These are phyloP conservation scores for Oenanthe melanoleuca DNA, from an alignment of 2,113 vertebrate species.

Conservation along the genomic window DNA sequence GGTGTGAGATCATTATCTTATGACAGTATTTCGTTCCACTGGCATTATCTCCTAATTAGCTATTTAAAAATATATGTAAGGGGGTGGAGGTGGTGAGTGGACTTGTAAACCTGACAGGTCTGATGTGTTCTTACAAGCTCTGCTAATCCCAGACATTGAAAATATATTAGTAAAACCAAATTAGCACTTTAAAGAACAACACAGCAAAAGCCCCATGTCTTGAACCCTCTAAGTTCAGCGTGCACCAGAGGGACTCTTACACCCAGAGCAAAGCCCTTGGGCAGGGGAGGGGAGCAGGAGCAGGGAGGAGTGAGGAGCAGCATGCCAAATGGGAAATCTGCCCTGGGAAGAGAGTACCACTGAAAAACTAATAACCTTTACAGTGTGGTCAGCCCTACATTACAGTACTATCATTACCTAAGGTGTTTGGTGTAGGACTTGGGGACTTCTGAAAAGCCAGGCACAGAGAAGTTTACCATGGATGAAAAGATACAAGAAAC, in stretches of 20 bases:
- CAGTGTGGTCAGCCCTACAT: not conserved
- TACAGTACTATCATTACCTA: not conserved
- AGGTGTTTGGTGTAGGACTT: not conserved
- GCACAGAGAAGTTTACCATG: not conserved
- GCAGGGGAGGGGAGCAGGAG: not conserved
- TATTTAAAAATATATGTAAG: conserved; percentile 57
- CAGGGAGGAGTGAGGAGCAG: not conserved
- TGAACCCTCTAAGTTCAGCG: not conserved
- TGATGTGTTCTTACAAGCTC: conserved; percentile 36
- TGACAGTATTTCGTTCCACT: conserved; percentile 27
- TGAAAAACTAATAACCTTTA: not conserved
- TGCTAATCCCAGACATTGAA: conserved; percentile 31
- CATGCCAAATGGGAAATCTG: not conserved
- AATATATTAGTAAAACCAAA: conserved; percentile 1
- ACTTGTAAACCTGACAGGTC: conserved; percentile 37
- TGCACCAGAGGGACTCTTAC: not conserved
- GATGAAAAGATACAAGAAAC: not conserved
- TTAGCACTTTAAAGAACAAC: conserved; percentile 7
- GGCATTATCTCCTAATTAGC: conserved; percentile 52
- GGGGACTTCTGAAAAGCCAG: not conserved
- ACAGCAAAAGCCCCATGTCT: not conserved
- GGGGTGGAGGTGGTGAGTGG: not conserved
- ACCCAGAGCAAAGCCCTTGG: not conserved
- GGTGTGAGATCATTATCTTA: conserved; percentile 31
- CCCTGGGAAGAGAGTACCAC: not conserved